Evolutionary conservation across 2,113 vertebrate species (phyloP), one percentile per base, ranked within the genome.

Genomic region (Eubucco bourcierii): DNA sequence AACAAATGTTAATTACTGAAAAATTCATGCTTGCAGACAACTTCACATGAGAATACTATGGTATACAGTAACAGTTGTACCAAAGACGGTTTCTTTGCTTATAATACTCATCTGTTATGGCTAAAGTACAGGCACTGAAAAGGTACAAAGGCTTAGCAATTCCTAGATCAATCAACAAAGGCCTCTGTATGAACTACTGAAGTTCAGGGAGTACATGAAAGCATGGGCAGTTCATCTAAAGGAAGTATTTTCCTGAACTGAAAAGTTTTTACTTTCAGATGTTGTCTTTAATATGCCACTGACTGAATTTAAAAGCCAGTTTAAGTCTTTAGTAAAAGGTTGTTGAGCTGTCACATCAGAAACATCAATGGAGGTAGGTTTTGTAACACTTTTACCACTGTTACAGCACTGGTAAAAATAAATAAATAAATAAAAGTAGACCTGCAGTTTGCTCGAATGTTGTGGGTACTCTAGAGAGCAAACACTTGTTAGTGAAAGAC

Each of bases 1-100:
- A 91, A 88, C 27, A 55, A 80, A 83, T 88, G 34, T n/a, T 94
- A 76, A 80, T 85, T 90, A 71, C 68, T 88, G 68, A 74, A 88
- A 41, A 83, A 91, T 66, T 87, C 9, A 46, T 88, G 88, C 46
- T 55, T 58, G 25, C 60, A 74, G 34, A 67, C 34, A 80, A 1
- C 17, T 74, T 91, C 52, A 27, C 7, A 5, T 46, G 46, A 50
- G 65, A 93, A 66, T 90, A 21, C 60, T 50, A 3, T 71, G 46
- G 14, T 70, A 44, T 66, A 34, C 29, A 27, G 23, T 73, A 60
- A 7, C 29, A 82, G 15, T 73, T 12, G 46, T 63, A 67, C 47
- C 47, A 17, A 63, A 72, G 23, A n/a, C 33, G 37, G 12, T 71
- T 72, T 29, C 18, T 11, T 61, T 86, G 34, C 58, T 82, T 72